Evolutionary conservation across 2,797 vertebrate species (phyloP).

Genomic region (Hoplostethus mediterraneus): DNA sequence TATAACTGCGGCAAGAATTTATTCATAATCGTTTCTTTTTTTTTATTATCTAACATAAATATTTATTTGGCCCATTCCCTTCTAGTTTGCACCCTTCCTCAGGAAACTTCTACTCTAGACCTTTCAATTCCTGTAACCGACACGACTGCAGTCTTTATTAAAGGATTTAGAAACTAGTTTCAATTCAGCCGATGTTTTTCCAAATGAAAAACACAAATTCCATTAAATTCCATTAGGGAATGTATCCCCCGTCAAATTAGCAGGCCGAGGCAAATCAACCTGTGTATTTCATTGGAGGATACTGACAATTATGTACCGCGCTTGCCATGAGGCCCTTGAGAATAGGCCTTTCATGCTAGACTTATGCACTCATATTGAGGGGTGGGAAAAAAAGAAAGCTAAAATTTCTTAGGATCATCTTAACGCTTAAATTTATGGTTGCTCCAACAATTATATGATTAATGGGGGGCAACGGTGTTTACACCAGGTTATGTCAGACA

Average conservation of each 20-base stretch:
- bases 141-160: neutral
- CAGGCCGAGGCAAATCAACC: no score
- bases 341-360: neutral
- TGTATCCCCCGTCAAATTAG: no score
- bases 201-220: neutral
- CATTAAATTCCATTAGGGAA: no score
- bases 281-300: no score
- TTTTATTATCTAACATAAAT: neutral
- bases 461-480: conserved; percentile 60
- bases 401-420: neutral
- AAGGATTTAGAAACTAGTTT: neutral
- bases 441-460: conserved; percentile 59
- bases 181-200: neutral
- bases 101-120: no score
- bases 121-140: no score
- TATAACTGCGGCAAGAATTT: neutral
- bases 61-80: neutral
- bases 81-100: neutral
- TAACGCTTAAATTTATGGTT: conserved; percentile 13
- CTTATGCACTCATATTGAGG: neutral
- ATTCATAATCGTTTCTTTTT: neutral
- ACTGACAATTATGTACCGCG: no score
- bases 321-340: no score
- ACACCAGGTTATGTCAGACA: conserved; percentile 67
- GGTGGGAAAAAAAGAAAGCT: neutral